Conservation (phyloP, 92 coral and sea anemone species). For the Plumapathes pennacea region DNA sequence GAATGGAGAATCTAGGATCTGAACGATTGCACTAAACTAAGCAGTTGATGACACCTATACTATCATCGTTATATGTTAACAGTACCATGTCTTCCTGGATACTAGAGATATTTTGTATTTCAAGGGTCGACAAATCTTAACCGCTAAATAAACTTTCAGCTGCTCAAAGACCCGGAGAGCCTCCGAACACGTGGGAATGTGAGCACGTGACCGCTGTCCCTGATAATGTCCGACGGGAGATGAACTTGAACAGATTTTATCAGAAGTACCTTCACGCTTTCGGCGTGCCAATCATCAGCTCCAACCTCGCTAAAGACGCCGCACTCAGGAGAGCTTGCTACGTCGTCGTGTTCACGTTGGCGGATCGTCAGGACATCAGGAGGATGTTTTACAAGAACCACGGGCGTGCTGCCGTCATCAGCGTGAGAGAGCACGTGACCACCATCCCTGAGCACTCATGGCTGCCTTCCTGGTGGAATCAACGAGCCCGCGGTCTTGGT, state of each 20-base stretch:
- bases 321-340: constrained; percentile 95
- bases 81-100: too few relatives aligned
- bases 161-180: constrained; percentile 30
- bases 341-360: constrained; percentile 82
- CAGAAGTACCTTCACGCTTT: constrained; percentile 89
- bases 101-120: too few relatives aligned
- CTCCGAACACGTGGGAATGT: constrained; percentile 77
- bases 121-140: too few relatives aligned
- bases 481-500: constrained; percentile 95
- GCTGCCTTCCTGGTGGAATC: constrained; percentile 90
- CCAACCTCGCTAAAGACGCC: constrained; percentile 56
- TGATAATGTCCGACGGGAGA: constrained; percentile 42
- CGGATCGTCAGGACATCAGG: constrained; percentile 92
- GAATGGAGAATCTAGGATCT: too few relatives aligned
- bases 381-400: constrained; percentile 71
- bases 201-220: constrained; percentile 64
- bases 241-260: constrained; percentile 72
- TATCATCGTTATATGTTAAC: too few relatives aligned
- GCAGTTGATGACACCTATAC: too few relatives aligned
- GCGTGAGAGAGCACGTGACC: constrained; percentile 72
- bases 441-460: constrained; percentile 94
- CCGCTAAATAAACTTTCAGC: too few relatives aligned
- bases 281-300: constrained; percentile 92
- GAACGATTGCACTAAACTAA: too few relatives aligned
- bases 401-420: constrained; percentile 96